These are phyloP conservation scores for Perithous albicinctus DNA, from an alignment of 2,888 invertebrate genomes.

Conservation along the genomic window DNA sequence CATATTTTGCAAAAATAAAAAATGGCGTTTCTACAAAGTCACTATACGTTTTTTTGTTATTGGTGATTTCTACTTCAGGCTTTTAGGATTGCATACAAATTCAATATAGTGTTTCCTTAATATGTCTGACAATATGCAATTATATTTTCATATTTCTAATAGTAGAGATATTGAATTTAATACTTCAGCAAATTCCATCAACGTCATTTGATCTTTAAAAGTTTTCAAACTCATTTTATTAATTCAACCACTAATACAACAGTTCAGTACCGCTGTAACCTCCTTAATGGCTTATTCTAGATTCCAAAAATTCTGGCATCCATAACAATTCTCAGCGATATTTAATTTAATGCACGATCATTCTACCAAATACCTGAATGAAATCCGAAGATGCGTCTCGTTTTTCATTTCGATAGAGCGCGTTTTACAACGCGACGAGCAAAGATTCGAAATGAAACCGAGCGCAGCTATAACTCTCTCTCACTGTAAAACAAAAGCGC, in stretches of 20 bases:
- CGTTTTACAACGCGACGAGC: slow-evolving; percentile 61
- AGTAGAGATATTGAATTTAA: background rate
- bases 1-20: no score
- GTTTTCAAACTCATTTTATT: background rate
- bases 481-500: slow-evolving; percentile 16
- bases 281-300: background rate
- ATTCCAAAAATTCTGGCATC: slow-evolving; percentile 11
- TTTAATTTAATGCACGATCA: background rate
- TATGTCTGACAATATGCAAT: background rate
- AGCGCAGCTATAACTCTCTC: slow-evolving; percentile 25
- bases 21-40: no score
- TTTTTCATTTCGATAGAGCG: slow-evolving; percentile 84
- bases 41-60: no score
- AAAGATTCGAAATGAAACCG: slow-evolving; percentile 22
- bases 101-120: no score
- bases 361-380: slow-evolving; percentile 57
- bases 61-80: no score
- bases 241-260: background rate
- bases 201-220: background rate
- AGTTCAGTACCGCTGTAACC: background rate
- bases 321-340: background rate
- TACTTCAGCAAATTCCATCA: background rate
- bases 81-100: no score
- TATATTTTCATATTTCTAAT: background rate
- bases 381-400: slow-evolving; percentile 80